These are phyloP conservation scores for Probosciger aterrimus DNA, from an alignment of 2,113 vertebrate species.

Conservation along the genomic window DNA sequence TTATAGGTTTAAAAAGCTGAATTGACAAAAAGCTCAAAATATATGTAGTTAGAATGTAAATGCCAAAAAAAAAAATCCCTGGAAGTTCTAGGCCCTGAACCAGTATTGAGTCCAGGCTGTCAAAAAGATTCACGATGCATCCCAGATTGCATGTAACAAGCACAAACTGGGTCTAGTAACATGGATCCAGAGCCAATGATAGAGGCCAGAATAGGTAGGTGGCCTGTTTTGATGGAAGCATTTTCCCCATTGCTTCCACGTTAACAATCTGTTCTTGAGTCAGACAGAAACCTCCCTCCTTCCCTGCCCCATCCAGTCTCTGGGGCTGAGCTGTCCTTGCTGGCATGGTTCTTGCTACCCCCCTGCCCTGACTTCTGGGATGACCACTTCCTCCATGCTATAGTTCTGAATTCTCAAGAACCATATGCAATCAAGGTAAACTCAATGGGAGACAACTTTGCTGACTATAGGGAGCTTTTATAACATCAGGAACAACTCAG, in stretches of 20 bases:
- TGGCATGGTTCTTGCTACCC: neutral
- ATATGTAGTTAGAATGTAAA: neutral
- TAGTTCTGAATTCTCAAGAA: neutral
- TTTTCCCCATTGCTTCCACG: neutral
- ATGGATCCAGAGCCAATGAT: neutral
- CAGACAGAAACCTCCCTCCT: neutral
- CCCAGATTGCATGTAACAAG: neutral
- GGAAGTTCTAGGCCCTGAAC: neutral
- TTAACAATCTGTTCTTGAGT: neutral
- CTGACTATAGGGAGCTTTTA: constrained; percentile 54
- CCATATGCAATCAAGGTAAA: constrained; percentile 13
- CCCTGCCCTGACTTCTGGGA: neutral
- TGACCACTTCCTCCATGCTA: neutral
- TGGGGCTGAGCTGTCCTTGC: neutral
- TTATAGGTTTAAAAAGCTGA: neutral
- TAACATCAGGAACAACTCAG: constrained; percentile 18
- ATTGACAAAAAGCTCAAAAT: neutral
- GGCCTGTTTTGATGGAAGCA: neutral
- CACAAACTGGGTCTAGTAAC: neutral
- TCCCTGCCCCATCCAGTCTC: neutral
- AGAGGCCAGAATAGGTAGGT: neutral
- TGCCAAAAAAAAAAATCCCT: neutral
- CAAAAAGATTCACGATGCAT: neutral
- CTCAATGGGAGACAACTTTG: constrained; percentile 5
- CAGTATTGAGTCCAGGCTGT: neutral